These are phyloP conservation scores for Campoletis sonorensis DNA, from an alignment of 1,140 invertebrate species.

Conservation along the genomic window DNA sequence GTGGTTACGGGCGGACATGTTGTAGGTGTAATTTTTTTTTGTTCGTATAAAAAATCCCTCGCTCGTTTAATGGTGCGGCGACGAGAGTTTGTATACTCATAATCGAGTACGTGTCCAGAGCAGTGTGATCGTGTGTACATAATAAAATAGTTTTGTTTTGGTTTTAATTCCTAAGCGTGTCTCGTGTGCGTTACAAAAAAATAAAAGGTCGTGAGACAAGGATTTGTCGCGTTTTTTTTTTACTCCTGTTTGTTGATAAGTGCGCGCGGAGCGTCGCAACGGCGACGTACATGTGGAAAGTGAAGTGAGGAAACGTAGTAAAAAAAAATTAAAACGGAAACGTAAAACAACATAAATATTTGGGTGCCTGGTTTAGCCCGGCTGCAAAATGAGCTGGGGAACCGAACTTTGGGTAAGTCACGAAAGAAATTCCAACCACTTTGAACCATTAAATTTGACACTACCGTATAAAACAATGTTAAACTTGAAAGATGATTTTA, in stretches of 20 bases:
- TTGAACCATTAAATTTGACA: neutral
- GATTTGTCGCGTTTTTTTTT: neutral
- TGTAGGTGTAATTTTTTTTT: conserved; percentile 59
- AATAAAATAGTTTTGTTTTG: conserved; percentile 1
- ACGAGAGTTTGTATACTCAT: conserved; percentile 1
- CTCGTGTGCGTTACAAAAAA: too few relatives aligned
- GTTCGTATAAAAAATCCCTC: neutral
- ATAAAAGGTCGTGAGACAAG: too few relatives aligned
- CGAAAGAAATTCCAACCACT: neutral
- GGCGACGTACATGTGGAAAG: conserved; percentile 42
- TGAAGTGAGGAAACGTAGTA: conserved; percentile 4
- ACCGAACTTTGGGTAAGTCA: conserved; percentile 80
- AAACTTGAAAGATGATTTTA: neutral
- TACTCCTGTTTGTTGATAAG: conserved; percentile 44
- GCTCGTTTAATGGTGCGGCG: conserved; percentile 17
- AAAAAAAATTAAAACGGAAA: conserved; percentile 8
- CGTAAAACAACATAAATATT: conserved; percentile 42
- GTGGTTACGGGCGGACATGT: conserved; percentile 72
- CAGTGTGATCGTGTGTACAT: neutral
- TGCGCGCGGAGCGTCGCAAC: conserved; percentile 54
- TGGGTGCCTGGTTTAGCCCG: conserved; percentile 62
- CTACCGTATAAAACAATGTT: too few relatives aligned
- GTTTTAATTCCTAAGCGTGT: neutral
- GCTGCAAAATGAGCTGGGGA: conserved; percentile 79
- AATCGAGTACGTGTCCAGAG: neutral